Evolutionary conservation across 2,113 vertebrate genomes (phyloP), one percentile per base, ranked within the genome.

Genomic region (Leptobrachium leishanense): DNA sequence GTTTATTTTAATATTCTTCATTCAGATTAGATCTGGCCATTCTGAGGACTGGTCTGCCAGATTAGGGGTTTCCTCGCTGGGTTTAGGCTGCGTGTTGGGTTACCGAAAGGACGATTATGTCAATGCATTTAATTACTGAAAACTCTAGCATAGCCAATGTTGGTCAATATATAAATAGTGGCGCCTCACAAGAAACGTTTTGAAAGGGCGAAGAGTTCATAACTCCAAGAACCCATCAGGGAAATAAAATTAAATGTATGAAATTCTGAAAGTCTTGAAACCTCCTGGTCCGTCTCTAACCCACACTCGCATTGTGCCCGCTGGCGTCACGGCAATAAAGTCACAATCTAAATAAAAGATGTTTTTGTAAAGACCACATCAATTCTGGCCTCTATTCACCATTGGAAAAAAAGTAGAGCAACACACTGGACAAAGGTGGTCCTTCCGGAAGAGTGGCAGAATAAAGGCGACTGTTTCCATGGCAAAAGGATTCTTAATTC

Each of bases 371-470:
- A 66, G 43, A 7, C 74, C 41, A 1, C 0, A 4, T 39, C 20
- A 39, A 6, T 31, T 75, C 53, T 43, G 50, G 65, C 65, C 42
- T 75, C 41, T 10, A 66, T 39, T 53, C 8, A 50, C 15, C 53
- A 57, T 66, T 76, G 11, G 67, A 68, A 67, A 54, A 41, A 54
- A 54, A 68, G 39, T 43, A 5, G 39, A 75, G 50, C 74, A 71
- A 20, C 69, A 75, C 31, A 67, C 59, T 2, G 65, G 20, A 69
- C n/a, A 68, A 68, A 39, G 41, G 67, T 77, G 75, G 20, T 54
- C 66, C 53, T 76, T 62, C 66, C 6, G 50, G 66, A 42, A 54
- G 10, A 43, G 20, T 3, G 57, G 3, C 55, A 57, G 3, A 1
- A 57, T 0, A 8, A 65, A 59, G n/a, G 43, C 9, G 11, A 3